Percentiles rank a stretch among this genome's conserved stretches.
phyloP scores from a whole-genome alignment of 2,113 vertebrate genomes.

The Polyodon spathula region DNA sequence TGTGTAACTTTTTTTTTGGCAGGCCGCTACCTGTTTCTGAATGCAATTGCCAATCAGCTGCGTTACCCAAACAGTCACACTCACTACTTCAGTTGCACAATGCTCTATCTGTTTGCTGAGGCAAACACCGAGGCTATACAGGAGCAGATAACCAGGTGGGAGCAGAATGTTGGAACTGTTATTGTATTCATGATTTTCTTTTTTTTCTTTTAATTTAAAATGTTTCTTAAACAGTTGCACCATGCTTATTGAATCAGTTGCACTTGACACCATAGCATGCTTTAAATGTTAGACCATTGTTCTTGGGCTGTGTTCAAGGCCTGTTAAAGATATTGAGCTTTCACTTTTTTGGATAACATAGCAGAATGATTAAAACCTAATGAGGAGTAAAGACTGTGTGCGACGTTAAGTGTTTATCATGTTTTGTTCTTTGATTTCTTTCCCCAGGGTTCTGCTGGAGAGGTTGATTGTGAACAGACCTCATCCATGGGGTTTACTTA shows the following conservation, averaged over 20 bases:
- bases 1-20: too few relatives aligned
- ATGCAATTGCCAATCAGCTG: conserved; percentile 96
- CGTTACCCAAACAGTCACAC: conserved; percentile 98
- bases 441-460: conserved; percentile 84
- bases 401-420: too few relatives aligned
- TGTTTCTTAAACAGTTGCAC: too few relatives aligned
- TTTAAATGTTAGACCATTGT: too few relatives aligned
- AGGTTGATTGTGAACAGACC: conserved; percentile 97
- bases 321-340: too few relatives aligned
- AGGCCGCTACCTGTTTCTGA: conserved; percentile 96
- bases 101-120: conserved; percentile 96
- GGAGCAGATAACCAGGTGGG: conserved; percentile 92
- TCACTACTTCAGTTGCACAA: conserved; percentile 98
- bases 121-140: conserved; percentile 98
- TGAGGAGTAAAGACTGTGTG: too few relatives aligned
- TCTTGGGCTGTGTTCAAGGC: too few relatives aligned
- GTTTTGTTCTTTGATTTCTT: too few relatives aligned
- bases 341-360: too few relatives aligned
- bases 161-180: background rate
- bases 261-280: too few relatives aligned
- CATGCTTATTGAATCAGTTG: too few relatives aligned
- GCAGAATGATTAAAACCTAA: too few relatives aligned
- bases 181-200: background rate
- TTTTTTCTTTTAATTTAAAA: background rate
- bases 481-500: conserved; percentile 96